A percentile compares a stretch with the other conserved stretches of the same genome.
Conservation (phyloP, 2,888 invertebrate species). For the Eupithecia abbreviata region DNA sequence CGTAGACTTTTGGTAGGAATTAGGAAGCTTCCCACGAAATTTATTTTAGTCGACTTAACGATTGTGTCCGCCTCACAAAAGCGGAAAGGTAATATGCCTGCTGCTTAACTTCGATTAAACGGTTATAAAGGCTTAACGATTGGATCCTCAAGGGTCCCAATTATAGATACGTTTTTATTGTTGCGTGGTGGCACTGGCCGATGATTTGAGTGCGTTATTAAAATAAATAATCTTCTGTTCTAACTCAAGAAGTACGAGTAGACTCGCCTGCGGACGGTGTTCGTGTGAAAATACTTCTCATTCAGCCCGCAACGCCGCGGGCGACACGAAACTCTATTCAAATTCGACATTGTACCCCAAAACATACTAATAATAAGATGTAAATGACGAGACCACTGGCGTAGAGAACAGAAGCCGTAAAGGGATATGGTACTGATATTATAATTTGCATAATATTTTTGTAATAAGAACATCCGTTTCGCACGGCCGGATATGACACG, state of each 20-base stretch:
- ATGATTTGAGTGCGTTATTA: constrained; percentile 48
- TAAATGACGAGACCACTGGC: constrained; percentile 73
- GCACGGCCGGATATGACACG: constrained; percentile 68
- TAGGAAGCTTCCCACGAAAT: constrained; percentile 76
- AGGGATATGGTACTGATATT: constrained; percentile 68
- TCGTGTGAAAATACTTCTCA: constrained; percentile 74
- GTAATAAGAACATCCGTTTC: constrained; percentile 78
- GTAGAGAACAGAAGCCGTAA: constrained; percentile 65
- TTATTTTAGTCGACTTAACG: constrained; percentile 78
- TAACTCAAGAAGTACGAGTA: constrained; percentile 56
- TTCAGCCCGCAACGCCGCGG: constrained; percentile 62
- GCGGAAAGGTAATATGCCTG: constrained; percentile 68
- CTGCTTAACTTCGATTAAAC: constrained; percentile 69
- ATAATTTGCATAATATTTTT: constrained; percentile 79
- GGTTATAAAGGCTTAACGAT: constrained; percentile 60
- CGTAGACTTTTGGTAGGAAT: constrained; percentile 57
- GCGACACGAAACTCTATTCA: constrained; percentile 64
- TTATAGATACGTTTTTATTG: constrained; percentile 48
- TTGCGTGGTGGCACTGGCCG: constrained; percentile 34
- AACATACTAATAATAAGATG: constrained; percentile 77
- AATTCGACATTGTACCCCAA: constrained; percentile 77
- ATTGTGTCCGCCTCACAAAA: constrained; percentile 72
- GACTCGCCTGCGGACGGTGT: constrained; percentile 41
- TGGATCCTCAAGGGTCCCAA: constrained; percentile 53
- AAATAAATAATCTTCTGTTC: constrained; percentile 52